These are phyloP conservation scores for Listrodromus nycthemerus DNA, from an alignment of 2,888 invertebrate genomes.

Conservation along the genomic window DNA sequence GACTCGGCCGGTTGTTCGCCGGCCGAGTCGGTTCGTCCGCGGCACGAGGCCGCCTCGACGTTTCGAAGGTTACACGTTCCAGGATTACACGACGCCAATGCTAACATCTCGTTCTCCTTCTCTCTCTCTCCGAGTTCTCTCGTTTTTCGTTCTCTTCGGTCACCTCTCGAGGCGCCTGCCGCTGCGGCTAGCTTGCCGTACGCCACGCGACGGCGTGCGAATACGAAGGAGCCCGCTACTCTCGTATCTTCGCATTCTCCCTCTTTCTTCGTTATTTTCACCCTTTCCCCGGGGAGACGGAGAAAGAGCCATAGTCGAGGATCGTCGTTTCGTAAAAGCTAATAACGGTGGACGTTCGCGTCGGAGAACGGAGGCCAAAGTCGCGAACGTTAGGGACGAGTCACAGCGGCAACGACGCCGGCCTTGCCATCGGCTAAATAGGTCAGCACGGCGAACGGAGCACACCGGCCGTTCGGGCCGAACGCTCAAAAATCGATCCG, in stretches of 20 bases:
- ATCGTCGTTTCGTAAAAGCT: not conserved
- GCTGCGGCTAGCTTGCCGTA: conserved; percentile 52
- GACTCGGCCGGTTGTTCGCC: conserved; percentile 54
- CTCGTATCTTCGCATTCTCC: conserved; percentile 54
- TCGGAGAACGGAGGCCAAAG: conserved; percentile 73
- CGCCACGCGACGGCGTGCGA: conserved; percentile 67
- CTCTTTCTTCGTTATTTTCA: conserved; percentile 17
- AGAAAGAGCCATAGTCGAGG: too few species aligned
- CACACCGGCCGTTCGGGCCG: conserved; percentile 63
- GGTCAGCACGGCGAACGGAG: conserved; percentile 69
- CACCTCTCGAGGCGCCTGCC: conserved; percentile 42
- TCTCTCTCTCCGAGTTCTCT: conserved; percentile 2
- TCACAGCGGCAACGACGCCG: conserved; percentile 61
- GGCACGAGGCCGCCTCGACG: conserved; percentile 64
- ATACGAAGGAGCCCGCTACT: conserved; percentile 56
- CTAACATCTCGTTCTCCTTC: conserved; percentile 65
- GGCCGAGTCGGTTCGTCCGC: conserved; percentile 47
- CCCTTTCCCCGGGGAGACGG: conserved; percentile 1
- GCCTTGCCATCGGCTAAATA: conserved; percentile 74
- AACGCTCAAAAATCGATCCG: conserved; percentile 68
- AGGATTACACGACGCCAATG: conserved; percentile 76
- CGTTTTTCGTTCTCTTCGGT: conserved; percentile 44
- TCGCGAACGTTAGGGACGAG: conserved; percentile 35
- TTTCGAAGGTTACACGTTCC: conserved; percentile 71
- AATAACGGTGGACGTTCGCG: too few species aligned